Evolutionary conservation across 2,797 vertebrate genomes (phyloP).

Genomic region (Bucorvus abyssinicus): DNA sequence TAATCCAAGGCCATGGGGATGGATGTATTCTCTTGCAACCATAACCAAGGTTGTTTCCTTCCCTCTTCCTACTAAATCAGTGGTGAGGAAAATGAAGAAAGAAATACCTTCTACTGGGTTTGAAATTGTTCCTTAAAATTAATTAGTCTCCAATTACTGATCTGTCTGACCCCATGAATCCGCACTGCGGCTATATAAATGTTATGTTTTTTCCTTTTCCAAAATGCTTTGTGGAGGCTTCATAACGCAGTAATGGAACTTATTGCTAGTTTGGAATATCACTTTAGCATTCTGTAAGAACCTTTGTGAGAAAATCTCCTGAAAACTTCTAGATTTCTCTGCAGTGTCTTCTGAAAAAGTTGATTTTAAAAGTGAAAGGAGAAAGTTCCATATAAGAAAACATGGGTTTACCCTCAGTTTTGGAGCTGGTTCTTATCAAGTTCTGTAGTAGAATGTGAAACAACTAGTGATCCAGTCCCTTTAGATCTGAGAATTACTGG

Average conservation of each 20-base stretch:
- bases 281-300: neutral
- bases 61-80: neutral
- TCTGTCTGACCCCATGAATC: neutral
- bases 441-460: neutral
- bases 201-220: neutral
- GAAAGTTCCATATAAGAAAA: neutral
- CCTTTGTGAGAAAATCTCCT: neutral
- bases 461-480: neutral
- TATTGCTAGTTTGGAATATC: neutral
- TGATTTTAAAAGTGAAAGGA: neutral
- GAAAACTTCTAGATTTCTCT: neutral
- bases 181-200: neutral
- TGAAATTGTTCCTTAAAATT: neutral
- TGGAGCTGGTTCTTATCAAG: neutral
- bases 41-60: neutral
- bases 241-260: neutral
- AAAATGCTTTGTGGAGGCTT: neutral
- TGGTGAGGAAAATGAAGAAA: neutral
- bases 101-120: neutral
- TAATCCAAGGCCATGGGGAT: neutral
- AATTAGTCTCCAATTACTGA: neutral
- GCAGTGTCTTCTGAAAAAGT: neutral
- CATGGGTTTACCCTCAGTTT: neutral
- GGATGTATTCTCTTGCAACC: neutral
- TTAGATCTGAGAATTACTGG: neutral